A percentile compares a stretch with the other conserved stretches of the same genome.
phyloP scores from a whole-genome alignment of 2,888 invertebrate species.

The Lathronympha strigana region DNA sequence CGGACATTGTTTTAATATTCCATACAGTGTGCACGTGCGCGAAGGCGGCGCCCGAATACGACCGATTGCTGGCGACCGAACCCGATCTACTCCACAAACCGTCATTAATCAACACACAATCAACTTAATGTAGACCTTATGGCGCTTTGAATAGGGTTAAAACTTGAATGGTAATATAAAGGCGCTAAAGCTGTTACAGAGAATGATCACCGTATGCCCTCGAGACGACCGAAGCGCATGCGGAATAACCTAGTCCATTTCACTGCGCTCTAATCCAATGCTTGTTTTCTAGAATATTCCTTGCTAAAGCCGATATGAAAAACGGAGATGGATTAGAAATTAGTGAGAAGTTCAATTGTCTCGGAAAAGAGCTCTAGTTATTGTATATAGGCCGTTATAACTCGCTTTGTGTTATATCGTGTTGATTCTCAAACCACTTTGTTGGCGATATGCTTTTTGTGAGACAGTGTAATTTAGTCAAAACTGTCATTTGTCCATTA shows the following conservation, averaged over 20 bases:
- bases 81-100: conserved; percentile 51
- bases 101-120: conserved; percentile 16
- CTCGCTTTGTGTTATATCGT: conserved; percentile 70
- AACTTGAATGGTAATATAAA: conserved; percentile 27
- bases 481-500: conserved; percentile 52
- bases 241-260: conserved; percentile 60
- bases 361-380: conserved; percentile 58
- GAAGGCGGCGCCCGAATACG: conserved; percentile 74
- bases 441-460: conserved; percentile 69
- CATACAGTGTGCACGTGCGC: conserved; percentile 73
- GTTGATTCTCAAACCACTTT: conserved; percentile 78
- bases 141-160: rapidly evolving
- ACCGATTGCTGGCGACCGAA: conserved; percentile 64
- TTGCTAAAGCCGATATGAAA: background rate
- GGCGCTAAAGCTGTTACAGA: conserved; percentile 47
- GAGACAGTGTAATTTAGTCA: conserved; percentile 52
- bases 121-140: conserved; percentile 43
- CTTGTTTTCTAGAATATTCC: conserved; percentile 45
- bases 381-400: conserved; percentile 70
- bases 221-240: conserved; percentile 77
- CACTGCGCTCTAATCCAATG: conserved; percentile 54
- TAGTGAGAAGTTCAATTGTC: conserved; percentile 45
- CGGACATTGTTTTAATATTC: conserved; percentile 61
- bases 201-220: conserved; percentile 60
- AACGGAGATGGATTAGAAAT: conserved; percentile 54